Evolutionary conservation across 2,113 vertebrate species (phyloP).

Genomic region (Zosterops japonicus): DNA sequence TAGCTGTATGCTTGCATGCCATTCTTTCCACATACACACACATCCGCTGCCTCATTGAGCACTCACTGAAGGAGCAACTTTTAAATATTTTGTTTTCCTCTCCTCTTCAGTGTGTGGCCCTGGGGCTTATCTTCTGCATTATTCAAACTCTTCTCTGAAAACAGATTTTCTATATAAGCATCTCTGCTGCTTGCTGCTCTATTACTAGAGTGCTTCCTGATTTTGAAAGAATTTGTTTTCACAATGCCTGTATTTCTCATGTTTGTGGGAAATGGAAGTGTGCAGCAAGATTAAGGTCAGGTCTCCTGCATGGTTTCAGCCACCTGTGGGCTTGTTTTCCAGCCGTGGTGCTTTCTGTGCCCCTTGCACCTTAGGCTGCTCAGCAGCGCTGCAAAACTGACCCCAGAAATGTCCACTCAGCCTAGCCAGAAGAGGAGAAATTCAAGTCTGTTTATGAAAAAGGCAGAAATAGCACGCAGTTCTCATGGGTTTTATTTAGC

Average conservation of each 20-base stretch:
- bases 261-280: background rate
- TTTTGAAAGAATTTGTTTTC: background rate
- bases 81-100: conserved; percentile 22
- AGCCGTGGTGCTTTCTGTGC: fast-evolving
- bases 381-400: background rate
- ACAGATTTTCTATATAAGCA: background rate
- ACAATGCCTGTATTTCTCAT: background rate
- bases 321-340: background rate
- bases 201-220: background rate
- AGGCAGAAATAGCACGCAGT: background rate
- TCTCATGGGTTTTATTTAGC: background rate
- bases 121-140: background rate
- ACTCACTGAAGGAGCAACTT: conserved; percentile 9
- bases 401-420: background rate
- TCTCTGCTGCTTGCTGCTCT: background rate
- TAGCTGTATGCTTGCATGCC: background rate
- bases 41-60: background rate
- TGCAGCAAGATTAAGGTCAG: background rate
- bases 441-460: background rate
- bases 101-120: background rate
- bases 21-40: background rate
- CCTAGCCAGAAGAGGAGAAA: background rate
- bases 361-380: background rate
- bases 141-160: background rate
- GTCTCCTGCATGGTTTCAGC: background rate